Conservation (phyloP, 1,140 invertebrate species). For the Drosophila tsacasi region DNA sequence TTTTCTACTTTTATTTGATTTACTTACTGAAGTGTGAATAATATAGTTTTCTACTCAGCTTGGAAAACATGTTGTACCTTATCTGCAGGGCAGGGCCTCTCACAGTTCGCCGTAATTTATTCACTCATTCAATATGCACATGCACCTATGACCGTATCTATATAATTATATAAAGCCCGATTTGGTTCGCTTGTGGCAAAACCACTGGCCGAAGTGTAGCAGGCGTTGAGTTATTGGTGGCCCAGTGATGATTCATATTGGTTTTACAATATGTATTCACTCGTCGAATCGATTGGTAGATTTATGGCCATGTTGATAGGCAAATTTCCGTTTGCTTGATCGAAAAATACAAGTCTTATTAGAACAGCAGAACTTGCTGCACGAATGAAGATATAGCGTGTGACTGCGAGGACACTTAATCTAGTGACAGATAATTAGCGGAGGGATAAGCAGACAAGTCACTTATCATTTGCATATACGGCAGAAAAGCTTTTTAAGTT, state of each 20-base stretch:
- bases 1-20: not conserved
- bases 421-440: constrained; percentile 36
- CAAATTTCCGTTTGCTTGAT: constrained; percentile 61
- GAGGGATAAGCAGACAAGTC: constrained; percentile 19
- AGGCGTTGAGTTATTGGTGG: constrained; percentile 62
- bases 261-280: constrained; percentile 3
- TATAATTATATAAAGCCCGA: constrained; percentile 76
- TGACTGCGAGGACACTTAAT: constrained; percentile 37
- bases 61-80: constrained; percentile 6
- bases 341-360: constrained; percentile 12
- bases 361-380: constrained; percentile 11
- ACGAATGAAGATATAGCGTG: constrained; percentile 35
- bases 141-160: constrained; percentile 56
- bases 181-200: constrained; percentile 62
- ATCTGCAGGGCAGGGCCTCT: constrained; percentile 16
- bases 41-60: constrained; percentile 1
- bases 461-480: not conserved
- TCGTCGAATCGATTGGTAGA: constrained; percentile 51
- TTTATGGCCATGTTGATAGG: constrained; percentile 80
- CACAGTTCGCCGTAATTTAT: constrained; percentile 33
- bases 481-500: not conserved
- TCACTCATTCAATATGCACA: constrained; percentile 39
- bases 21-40: constrained; percentile 21
- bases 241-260: constrained; percentile 34
- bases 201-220: constrained; percentile 54